Percentiles rank a stretch among this genome's conserved stretches.
Evolutionary conservation across 2,888 invertebrate genomes (phyloP).

Genomic region (Macaria notata): DNA sequence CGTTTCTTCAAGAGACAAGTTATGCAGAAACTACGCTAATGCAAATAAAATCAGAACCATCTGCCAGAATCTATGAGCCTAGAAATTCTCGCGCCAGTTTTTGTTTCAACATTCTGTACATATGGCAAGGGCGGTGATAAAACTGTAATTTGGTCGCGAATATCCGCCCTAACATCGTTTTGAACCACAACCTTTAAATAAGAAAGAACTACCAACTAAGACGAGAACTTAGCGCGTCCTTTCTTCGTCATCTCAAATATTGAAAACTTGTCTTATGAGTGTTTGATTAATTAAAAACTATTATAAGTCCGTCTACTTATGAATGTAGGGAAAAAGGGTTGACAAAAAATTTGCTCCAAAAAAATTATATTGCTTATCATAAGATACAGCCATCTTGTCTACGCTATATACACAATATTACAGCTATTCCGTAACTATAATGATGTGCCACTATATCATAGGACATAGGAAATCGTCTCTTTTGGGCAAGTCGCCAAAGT

Average conservation of each 20-base stretch:
- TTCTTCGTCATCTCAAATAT: slow-evolving; percentile 11
- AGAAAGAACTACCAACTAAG: slow-evolving; percentile 23
- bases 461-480: too few species aligned
- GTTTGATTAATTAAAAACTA: not conserved
- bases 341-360: too few species aligned
- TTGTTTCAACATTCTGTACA: slow-evolving; percentile 29
- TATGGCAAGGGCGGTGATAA: slow-evolving; percentile 28
- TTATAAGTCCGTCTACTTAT: too few species aligned
- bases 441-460: too few species aligned
- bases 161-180: slow-evolving; percentile 27
- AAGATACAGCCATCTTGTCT: too few species aligned
- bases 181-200: slow-evolving; percentile 23
- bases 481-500: too few species aligned
- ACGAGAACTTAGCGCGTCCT: slow-evolving; percentile 18
- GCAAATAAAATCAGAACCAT: slow-evolving; percentile 29
- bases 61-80: slow-evolving; percentile 27
- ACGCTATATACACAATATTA: too few species aligned
- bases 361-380: too few species aligned
- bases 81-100: slow-evolving; percentile 24
- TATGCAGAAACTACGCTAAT: slow-evolving; percentile 12
- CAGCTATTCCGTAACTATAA: too few species aligned
- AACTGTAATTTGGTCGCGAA: slow-evolving; percentile 35
- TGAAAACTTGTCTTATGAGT: slow-evolving; percentile 7
- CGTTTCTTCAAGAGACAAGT: too few species aligned
- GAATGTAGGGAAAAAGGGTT: too few species aligned